Base-by-base conservation (phyloP, 2,113 vertebrate species). In the Tachysurus fulvidraco region DNA sequence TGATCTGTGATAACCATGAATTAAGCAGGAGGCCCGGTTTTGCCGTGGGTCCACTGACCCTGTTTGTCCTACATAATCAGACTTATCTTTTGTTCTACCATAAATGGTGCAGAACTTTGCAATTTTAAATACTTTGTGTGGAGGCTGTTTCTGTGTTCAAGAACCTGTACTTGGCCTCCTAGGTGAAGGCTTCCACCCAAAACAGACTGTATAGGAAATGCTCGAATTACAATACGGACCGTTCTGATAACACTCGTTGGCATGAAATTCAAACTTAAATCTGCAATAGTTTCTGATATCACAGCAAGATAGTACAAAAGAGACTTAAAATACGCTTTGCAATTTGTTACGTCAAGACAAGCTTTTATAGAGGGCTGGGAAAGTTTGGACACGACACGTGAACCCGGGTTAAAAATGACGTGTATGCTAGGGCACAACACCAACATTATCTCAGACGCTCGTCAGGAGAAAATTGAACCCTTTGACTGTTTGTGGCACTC, bases 91-190 rank as follows among this genome's bases (percentile, higher is more conserved):
- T 64, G 57, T 62, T 80, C 23, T 79, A 76, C 85, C n/a, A 65
- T 84, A 88, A 91, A 88, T 87, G 73, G 79, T 64, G 88, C 78
- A 86, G 84, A 74, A 64, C 79, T 19, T 10, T n/a, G 30, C 23
- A 60, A 41, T 60, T 44, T 83, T 85, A 84, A 41, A 65, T 82
- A 19, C 52, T 84, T 73, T n/a, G 46, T 67, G 23, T 55, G 10
- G 65, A 78, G 62, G 69, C 16, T 69, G 83, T 28, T 30, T 73
- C 12, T 8, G 28, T 17, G n/a, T 17, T 3, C 54, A 25, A 25
- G 55, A 78, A 78, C 74, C 73, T 76, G 73, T 54, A 54, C 30
- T 44, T 44, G 50, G 11, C 36, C 69, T 60, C 69, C n/a, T 77
- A 46, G 71, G 55, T 62, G 55, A 76, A 44, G 64, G 30, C 64